Evolutionary conservation across 1,140 invertebrate genomes (phyloP), one percentile per base, ranked within the genome.

Genomic region (Caenorhabditis brenneri): DNA sequence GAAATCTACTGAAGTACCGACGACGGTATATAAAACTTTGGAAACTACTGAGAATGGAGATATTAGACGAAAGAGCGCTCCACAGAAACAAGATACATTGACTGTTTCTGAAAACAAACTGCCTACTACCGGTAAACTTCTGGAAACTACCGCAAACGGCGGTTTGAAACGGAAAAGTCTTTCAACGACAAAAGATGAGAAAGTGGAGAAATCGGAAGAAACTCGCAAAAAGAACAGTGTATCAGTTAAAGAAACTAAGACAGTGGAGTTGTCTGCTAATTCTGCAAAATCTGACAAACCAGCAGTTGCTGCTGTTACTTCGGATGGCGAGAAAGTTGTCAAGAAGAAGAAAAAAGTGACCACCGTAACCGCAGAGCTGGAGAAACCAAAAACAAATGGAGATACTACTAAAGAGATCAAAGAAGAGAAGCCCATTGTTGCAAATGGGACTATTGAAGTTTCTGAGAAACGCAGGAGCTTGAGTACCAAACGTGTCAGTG

Each of bases 341-440:
- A 81, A 79, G 48, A 60, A 84, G 48, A 84, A 84, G 79, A 78
- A 80, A 27, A 82, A 82, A 36, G 36, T 33, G 10, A 74, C 81
- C 1, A 74, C 81, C 0, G 39, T 69, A 2, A 69, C 81, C 9
- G 81, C 53, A 12, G 29, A 39, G 6, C 29, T 58, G 27, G 39
- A 82, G 22, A 79, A 79, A 33, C 33, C 33, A 46, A 79, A 79
- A 31, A 7, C n/a, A 16, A 1, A 12, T 0, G 48, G 39, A 15
- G 69, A 46, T n/a, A 10, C 12, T 22, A n/a, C n/a, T n/a, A n/a
- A n/a, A n/a, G n/a, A n/a, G n/a, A n/a, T n/a, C n/a, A 69, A 22
- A 19, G 81, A 69, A 9, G 65, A 42, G 29, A 74, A 46, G 10
- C 19, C 65, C 22, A 74, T 42, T 3, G 36, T 42, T 1, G 1